Percentiles rank a stretch among this genome's conserved stretches.
Conservation (phyloP, 2,113 vertebrate species). For the Caretta caretta region DNA sequence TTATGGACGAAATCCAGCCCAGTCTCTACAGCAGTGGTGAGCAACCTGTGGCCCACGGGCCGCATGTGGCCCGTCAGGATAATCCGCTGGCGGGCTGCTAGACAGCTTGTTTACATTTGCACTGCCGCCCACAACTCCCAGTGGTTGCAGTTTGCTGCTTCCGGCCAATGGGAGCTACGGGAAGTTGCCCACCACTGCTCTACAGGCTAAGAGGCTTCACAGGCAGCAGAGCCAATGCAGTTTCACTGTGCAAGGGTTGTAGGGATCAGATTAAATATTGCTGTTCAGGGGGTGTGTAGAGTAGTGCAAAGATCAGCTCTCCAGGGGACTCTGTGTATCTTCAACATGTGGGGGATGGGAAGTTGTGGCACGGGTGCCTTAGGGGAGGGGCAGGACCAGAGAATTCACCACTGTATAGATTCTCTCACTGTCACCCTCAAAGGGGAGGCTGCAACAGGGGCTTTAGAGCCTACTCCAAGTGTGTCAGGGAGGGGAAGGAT, state of each 20-base stretch:
- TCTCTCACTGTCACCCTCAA: neutral
- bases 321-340: neutral
- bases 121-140: no score
- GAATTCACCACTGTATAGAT: neutral
- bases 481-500: neutral
- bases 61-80: no score
- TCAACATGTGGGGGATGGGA: neutral
- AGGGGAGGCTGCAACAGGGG: neutral
- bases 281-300: neutral
- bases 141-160: no score
- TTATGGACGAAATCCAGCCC: neutral
- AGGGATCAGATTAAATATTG: neutral
- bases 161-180: no score
- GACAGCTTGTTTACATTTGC: no score
- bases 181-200: neutral
- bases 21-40: neutral
- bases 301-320: neutral
- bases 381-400: neutral
- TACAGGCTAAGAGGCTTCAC: neutral
- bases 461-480: neutral
- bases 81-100: no score
- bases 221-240: neutral
- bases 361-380: neutral
- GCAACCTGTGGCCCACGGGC: no score
- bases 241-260: neutral